Evolutionary conservation across 2,888 invertebrate genomes (phyloP).

Genomic region (Oligia fasciuncula): DNA sequence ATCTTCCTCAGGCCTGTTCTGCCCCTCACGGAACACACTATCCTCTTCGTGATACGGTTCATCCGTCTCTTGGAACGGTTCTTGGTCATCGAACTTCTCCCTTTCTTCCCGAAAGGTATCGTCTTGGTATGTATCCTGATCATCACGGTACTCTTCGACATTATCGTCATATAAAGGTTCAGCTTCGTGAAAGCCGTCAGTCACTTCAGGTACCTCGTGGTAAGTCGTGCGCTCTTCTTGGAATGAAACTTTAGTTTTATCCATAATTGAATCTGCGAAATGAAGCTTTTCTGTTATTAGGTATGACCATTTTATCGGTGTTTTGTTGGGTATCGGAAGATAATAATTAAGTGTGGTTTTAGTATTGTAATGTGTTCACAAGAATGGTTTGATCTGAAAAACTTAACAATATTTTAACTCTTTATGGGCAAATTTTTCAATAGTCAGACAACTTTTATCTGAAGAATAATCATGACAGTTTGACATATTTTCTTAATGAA

Average conservation of each 20-base stretch:
- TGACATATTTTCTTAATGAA: too few relatives aligned
- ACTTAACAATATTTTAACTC: neutral
- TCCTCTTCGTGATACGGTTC: slow-evolving; percentile 85
- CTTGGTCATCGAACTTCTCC: slow-evolving; percentile 83
- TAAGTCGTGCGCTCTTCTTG: slow-evolving; percentile 84
- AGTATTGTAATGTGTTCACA: neutral
- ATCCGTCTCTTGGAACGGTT: slow-evolving; percentile 80
- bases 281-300: slow-evolving; percentile 29
- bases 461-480: too few relatives aligned
- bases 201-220: slow-evolving; percentile 85
- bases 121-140: slow-evolving; percentile 73
- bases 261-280: slow-evolving; percentile 77
- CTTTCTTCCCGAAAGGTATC: slow-evolving; percentile 78
- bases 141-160: slow-evolving; percentile 78
- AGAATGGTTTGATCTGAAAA: slow-evolving; percentile 1
- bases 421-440: too few relatives aligned
- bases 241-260: slow-evolving; percentile 85
- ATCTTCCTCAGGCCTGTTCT: slow-evolving; percentile 88
- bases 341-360: neutral
- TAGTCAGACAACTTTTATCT: too few relatives aligned
- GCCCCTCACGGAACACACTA: slow-evolving; percentile 83
- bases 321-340: neutral
- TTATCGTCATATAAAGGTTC: slow-evolving; percentile 80
- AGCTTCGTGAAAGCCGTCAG: slow-evolving; percentile 75
- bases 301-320: neutral